These are phyloP conservation scores for Hyles lineata DNA, from an alignment of 2,888 invertebrate species.

Conservation along the genomic window DNA sequence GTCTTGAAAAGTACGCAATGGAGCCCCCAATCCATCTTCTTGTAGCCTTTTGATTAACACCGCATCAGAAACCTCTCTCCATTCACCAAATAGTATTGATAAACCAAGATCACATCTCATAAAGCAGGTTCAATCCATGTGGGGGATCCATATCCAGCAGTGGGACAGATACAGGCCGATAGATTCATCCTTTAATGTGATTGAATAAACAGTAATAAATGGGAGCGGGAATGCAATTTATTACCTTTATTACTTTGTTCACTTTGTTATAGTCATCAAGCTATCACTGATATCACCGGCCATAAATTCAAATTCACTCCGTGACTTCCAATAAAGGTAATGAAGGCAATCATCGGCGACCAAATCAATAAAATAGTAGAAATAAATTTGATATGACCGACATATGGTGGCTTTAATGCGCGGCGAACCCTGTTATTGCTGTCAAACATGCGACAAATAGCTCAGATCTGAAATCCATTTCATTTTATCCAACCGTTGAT, in stretches of 20 bases:
- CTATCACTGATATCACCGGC: conserved; percentile 78
- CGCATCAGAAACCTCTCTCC: too few species aligned
- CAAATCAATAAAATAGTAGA: conserved; percentile 84
- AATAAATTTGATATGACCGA: conserved; percentile 85
- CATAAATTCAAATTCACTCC: conserved; percentile 82
- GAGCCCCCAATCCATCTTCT: too few species aligned
- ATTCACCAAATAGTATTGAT: too few species aligned
- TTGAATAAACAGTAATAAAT: conserved; percentile 29
- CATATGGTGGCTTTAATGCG: conserved; percentile 82
- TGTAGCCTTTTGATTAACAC: too few species aligned
- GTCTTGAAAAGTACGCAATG: too few species aligned
- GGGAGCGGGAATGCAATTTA: conserved; percentile 65
- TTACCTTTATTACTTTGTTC: conserved; percentile 78
- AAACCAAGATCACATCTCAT: too few species aligned
- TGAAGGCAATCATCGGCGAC: conserved; percentile 80
- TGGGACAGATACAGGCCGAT: neutral
- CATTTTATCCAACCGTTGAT: conserved; percentile 80
- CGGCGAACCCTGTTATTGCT: conserved; percentile 83
- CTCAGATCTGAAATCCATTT: conserved; percentile 74
- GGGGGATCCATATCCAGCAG: neutral
- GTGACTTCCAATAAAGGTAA: conserved; percentile 83
- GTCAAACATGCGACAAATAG: conserved; percentile 85
- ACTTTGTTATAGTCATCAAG: conserved; percentile 79
- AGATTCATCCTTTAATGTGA: conserved; percentile 14
- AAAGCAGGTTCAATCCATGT: neutral